phyloP scores from a whole-genome alignment of 1,140 invertebrate species.

The Gonioctena quinquepunctata region DNA sequence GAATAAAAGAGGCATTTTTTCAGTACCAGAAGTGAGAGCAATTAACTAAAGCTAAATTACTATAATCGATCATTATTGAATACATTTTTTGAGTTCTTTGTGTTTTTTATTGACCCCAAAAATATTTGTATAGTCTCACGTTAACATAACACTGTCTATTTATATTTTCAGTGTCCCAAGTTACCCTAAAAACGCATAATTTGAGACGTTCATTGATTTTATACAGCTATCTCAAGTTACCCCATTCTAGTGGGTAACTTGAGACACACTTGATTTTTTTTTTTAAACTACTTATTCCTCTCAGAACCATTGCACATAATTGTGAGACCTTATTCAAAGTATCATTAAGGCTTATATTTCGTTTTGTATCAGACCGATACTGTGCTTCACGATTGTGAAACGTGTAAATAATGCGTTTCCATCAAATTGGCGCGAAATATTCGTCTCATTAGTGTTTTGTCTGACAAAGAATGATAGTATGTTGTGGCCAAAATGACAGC shows the following conservation, averaged over 20 bases:
- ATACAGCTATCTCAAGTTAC: neutral
- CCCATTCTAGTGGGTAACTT: neutral
- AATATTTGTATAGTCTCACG: constrained; percentile 6
- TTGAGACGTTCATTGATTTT: constrained; percentile 6
- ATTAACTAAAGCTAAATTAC: constrained; percentile 3
- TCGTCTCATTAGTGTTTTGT: too few relatives aligned
- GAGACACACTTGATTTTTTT: constrained; percentile 10
- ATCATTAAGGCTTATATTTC: too few relatives aligned
- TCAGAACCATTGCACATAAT: too few relatives aligned
- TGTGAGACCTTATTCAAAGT: too few relatives aligned
- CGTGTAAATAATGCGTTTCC: too few relatives aligned
- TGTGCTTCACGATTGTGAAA: too few relatives aligned
- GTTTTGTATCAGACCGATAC: too few relatives aligned
- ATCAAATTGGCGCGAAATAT: too few relatives aligned
- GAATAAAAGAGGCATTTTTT: constrained; percentile 2
- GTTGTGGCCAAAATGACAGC: too few relatives aligned
- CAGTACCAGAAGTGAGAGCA: neutral
- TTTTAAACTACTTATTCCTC: too few relatives aligned
- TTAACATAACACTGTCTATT: constrained; percentile 10
- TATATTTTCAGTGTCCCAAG: constrained; percentile 3
- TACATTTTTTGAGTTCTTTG: neutral
- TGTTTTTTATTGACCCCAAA: constrained; percentile 4
- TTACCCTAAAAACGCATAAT: constrained; percentile 4
- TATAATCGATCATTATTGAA: neutral
- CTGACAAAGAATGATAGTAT: too few relatives aligned